phyloP scores from a whole-genome alignment of 2,888 invertebrate genomes.

The Callinectes sapidus region DNA sequence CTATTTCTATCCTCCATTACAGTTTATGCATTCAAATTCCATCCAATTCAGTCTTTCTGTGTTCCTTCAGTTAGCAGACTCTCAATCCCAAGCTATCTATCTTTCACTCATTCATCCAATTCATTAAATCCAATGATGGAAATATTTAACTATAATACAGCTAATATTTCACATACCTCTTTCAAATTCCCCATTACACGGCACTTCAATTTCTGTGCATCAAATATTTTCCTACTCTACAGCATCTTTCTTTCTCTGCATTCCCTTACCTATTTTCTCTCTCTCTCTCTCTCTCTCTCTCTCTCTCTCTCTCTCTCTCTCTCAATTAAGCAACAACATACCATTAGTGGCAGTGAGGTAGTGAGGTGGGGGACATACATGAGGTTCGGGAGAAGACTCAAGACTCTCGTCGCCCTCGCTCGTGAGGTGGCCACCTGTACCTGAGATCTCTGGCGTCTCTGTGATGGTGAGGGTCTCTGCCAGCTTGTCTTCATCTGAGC shows the following conservation, averaged over 20 bases:
- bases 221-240: background rate
- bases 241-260: background rate
- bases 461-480: constrained; percentile 61
- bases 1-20: background rate
- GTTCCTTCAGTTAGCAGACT: background rate
- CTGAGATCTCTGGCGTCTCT: constrained; percentile 54
- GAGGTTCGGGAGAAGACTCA: constrained; percentile 68
- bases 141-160: background rate
- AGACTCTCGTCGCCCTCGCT: constrained; percentile 64
- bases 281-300: background rate
- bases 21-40: background rate
- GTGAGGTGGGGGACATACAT: constrained; percentile 60
- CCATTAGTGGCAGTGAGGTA: constrained; percentile 58
- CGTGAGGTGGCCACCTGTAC: constrained; percentile 44
- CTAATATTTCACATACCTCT: background rate
- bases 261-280: background rate
- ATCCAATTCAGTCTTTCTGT: background rate
- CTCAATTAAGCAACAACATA: constrained; percentile 23
- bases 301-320: background rate
- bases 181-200: background rate
- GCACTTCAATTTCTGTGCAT: background rate
- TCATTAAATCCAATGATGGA: background rate
- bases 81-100: background rate
- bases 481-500: constrained; percentile 60
- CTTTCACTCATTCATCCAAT: background rate